Percentiles rank a stretch among this genome's conserved stretches.
Conservation (phyloP, 2,888 invertebrate species). For the Yponomeuta evonymella region DNA sequence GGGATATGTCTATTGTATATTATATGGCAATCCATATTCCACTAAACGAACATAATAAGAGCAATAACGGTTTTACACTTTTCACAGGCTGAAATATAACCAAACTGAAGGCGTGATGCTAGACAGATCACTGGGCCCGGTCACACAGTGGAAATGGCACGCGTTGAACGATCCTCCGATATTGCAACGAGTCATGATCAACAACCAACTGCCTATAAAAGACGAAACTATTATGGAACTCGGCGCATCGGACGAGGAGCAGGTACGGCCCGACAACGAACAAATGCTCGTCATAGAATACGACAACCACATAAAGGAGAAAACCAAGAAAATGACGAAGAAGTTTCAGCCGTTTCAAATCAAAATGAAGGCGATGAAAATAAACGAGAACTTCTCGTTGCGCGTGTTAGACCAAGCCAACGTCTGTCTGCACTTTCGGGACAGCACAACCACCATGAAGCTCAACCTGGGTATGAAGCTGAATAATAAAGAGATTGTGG, state of each 20-base stretch:
- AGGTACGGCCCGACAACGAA: conserved; percentile 44
- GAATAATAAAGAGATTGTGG: conserved; percentile 70
- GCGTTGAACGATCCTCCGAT: conserved; percentile 64
- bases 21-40: too few species aligned
- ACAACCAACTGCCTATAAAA: conserved; percentile 57
- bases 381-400: conserved; percentile 63
- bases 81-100: conserved; percentile 59
- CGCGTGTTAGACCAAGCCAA: conserved; percentile 60
- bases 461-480: conserved; percentile 66
- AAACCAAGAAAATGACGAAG: conserved; percentile 54
- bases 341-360: conserved; percentile 64
- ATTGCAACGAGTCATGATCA: conserved; percentile 66
- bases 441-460: conserved; percentile 56
- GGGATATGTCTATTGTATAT: neutral
- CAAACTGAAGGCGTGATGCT: conserved; percentile 67
- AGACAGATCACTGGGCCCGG: conserved; percentile 56
- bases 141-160: conserved; percentile 68
- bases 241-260: conserved; percentile 26
- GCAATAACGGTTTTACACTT: neutral
- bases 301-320: conserved; percentile 63
- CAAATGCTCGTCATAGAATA: conserved; percentile 66
- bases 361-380: conserved; percentile 64
- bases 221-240: conserved; percentile 53
- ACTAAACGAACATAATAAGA: too few species aligned
- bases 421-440: conserved; percentile 56